Evolutionary conservation across 1,140 invertebrate species (phyloP).

Genomic region (Drosophila dunni): DNA sequence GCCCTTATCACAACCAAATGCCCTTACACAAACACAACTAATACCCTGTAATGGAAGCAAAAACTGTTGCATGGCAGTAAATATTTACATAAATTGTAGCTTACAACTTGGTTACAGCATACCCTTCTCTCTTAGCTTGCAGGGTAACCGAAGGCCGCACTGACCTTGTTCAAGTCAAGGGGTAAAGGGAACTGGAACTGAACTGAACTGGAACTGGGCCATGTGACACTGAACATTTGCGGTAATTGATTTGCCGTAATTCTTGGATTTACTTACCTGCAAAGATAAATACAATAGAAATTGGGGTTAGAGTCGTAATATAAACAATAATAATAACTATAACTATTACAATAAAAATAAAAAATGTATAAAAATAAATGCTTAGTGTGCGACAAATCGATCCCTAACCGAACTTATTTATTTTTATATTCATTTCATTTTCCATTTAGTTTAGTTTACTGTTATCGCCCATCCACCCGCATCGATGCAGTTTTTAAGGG

Average conservation of each 20-base stretch:
- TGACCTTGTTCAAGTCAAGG: constrained; percentile 70
- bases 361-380: neutral
- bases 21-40: constrained; percentile 58
- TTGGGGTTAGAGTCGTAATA: constrained; percentile 10
- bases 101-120: too few relatives aligned
- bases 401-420: constrained; percentile 1
- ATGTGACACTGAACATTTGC: constrained; percentile 72
- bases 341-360: neutral
- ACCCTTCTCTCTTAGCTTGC: neutral
- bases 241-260: constrained; percentile 52
- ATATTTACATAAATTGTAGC: neutral
- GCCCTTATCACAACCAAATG: constrained; percentile 63
- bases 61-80: neutral
- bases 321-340: constrained; percentile 2
- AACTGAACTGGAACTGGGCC: constrained; percentile 58
- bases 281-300: constrained; percentile 55
- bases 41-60: constrained; percentile 23
- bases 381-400: constrained; percentile 17
- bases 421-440: neutral
- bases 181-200: neutral
- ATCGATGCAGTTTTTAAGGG: neutral
- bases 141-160: constrained; percentile 53
- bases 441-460: neutral
- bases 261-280: constrained; percentile 71
- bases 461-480: constrained; percentile 32